phyloP scores from a whole-genome alignment of 1,140 invertebrate species.

The Chelonus insularis region DNA sequence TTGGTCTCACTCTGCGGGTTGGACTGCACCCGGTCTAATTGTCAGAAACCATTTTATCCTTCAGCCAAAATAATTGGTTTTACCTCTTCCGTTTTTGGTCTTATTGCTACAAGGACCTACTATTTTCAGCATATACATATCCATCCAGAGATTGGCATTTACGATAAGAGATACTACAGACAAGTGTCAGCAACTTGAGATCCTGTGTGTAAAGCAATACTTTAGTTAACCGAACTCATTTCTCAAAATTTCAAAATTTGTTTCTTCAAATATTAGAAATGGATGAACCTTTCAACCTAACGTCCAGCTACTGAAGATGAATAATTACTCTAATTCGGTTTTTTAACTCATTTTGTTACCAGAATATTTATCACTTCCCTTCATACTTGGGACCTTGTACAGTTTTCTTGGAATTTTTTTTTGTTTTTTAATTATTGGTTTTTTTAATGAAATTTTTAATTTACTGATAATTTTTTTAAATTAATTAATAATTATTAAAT shows the following conservation, averaged over 20 bases:
- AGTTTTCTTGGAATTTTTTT: too few species aligned
- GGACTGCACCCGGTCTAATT: conserved; percentile 26
- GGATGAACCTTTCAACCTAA: too few species aligned
- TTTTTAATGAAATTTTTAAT: too few species aligned
- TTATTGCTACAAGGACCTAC: too few species aligned
- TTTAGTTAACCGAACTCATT: conserved; percentile 23
- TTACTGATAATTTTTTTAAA: too few species aligned
- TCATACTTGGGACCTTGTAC: too few species aligned
- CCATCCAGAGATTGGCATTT: conserved; percentile 23
- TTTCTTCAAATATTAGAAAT: not conserved
- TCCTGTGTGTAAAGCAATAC: too few species aligned
- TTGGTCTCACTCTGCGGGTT: conserved; percentile 29
- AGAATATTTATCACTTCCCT: too few species aligned
- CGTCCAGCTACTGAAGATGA: not conserved
- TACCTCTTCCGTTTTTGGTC: conserved; percentile 26
- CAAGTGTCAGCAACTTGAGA: not conserved
- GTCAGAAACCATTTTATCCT: conserved; percentile 25
- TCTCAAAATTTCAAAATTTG: conserved; percentile 7
- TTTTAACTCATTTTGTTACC: too few species aligned
- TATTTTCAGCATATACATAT: too few species aligned
- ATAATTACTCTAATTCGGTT: not conserved
- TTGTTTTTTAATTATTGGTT: too few species aligned
- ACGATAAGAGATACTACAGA: conserved; percentile 14
- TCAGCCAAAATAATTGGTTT: conserved; percentile 32
- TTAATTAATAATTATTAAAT: too few species aligned